Evolutionary conservation across 1,140 invertebrate genomes (phyloP), one percentile per base, ranked within the genome.

Genomic region (Procambarus virginalis): DNA sequence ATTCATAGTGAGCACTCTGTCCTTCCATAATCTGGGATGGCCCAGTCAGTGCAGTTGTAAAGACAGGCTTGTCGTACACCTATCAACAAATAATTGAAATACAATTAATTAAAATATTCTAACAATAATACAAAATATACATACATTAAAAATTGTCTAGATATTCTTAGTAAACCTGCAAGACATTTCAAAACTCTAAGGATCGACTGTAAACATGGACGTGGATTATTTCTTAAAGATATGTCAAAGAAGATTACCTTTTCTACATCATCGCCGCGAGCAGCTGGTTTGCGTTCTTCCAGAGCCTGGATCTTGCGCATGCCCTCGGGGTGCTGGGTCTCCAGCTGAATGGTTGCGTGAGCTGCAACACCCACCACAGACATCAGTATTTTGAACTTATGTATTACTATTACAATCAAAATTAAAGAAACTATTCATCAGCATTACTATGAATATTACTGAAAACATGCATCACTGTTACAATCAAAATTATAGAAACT

Each of bases 1-100:
- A 98, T 94, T 99, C 98, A 94, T 99, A 99, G 94, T 98, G 98
- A 90, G 98, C 98, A 91, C 97, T 96, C 94, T 99, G 97, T 17
- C 98, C 97, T 95, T 99, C 98, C 95, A 97, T 97, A 6, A 99
- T 93, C 94, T 99, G 98, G 1, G 96, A 96, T n/a, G 97, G 97
- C 9, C 97, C 98, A 51, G 96, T 97, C 2, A 98, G 94, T 81
- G 97, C 94, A 93, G 98, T 97, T 14, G 97, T 98, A 93, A 99
- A 99, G 75, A 99, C 97, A 22, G 98, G 98, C 93, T 98, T 98
- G 90, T 98, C 97, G 93, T 97, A 98, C 79, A 95, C 94, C 92
- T 93, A 92, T 64, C 3, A 64, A 4, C 12, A 64, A 20, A 64
- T 14, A 20, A 84, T 49, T 58, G 12, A 17, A 64, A 64, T 5